Base-by-base conservation (phyloP, 2,113 vertebrate species). In the Origma solitaria region DNA sequence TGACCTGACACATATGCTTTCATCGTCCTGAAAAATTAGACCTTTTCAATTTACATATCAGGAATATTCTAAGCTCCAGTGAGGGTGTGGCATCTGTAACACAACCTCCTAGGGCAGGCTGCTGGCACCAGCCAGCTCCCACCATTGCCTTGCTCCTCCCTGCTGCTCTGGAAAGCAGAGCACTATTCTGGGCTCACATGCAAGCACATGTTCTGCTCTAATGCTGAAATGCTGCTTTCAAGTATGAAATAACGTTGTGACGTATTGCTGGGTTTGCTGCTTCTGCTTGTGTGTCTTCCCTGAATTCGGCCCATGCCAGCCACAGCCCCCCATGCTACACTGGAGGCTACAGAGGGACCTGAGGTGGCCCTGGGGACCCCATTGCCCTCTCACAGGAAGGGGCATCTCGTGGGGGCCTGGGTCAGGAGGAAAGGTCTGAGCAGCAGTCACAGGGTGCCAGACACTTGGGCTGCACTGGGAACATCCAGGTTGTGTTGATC, bases 181-280 rank as follows among this genome's bases (percentile, higher is more conserved):
- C 5, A 2, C 35, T 38, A 1, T 17, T 61, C 80, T 27, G 51
- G 44, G 80, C 56, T 95, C 65, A 23, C 13, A 17, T 22, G 31
- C 35, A 64, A 83, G 28, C 24, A 38, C 25, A 25, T 3, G 3
- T 18, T 62, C 72, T 3, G 0, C 56, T 60, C 6, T 15, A 54
- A 37, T 3, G 57, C 51, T 1, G 3, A 58, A 38, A 82, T 45
- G 60, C 31, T 47, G 6, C n/a, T 70, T 71, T 73, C 37, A 56
- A 45, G 14, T 5, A 56, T 0, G 2, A 64, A 76, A 60, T 60
- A 45, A 37, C 0, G 0, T 15, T 2, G 0, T 1, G 2, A 13
- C 14, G 50, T 24, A 66, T 50, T 0, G 0, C 56, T 51, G 40
- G 17, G 12, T 42, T 69, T 68, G 53, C 42, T 62, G 2, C 44